Conservation (phyloP, 2,888 invertebrate genomes). For the Eupithecia subfuscata region DNA sequence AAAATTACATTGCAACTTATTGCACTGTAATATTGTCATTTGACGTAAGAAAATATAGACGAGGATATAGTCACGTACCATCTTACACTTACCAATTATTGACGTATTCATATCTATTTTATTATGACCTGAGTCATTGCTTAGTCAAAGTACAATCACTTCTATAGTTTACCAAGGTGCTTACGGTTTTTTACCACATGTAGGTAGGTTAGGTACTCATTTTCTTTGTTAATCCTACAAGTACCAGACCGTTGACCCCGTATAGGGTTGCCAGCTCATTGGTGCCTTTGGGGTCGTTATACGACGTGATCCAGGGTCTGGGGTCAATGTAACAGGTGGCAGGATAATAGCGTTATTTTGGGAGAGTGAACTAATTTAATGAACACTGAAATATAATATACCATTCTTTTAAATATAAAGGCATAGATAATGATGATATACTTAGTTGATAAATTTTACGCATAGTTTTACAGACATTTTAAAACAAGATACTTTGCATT, state of each 20-base stretch:
- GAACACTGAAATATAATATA: not conserved
- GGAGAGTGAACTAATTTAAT: not conserved
- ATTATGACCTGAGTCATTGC: not conserved
- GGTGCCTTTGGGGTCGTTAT: not conserved
- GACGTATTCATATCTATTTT: not conserved
- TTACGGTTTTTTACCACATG: conserved; percentile 16
- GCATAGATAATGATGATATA: not conserved
- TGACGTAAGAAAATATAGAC: not conserved
- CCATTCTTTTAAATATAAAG: not conserved
- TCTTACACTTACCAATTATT: not conserved
- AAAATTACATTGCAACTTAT: not conserved
- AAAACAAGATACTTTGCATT: not conserved
- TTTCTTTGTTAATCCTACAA: conserved; percentile 13
- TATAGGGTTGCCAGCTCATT: conserved; percentile 7
- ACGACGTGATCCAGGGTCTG: conserved; percentile 1
- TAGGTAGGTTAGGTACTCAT: conserved; percentile 3
- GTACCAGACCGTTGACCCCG: conserved; percentile 9
- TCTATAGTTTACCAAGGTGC: not conserved
- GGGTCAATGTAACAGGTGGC: conserved; percentile 17
- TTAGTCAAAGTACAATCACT: not conserved
- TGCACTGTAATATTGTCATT: not conserved
- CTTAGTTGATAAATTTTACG: not conserved
- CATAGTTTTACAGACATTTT: not conserved
- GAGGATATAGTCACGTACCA: not conserved
- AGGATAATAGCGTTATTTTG: not conserved